Base-by-base conservation (phyloP, 2,797 vertebrate genomes). In the Mormyrops boulengeri region DNA sequence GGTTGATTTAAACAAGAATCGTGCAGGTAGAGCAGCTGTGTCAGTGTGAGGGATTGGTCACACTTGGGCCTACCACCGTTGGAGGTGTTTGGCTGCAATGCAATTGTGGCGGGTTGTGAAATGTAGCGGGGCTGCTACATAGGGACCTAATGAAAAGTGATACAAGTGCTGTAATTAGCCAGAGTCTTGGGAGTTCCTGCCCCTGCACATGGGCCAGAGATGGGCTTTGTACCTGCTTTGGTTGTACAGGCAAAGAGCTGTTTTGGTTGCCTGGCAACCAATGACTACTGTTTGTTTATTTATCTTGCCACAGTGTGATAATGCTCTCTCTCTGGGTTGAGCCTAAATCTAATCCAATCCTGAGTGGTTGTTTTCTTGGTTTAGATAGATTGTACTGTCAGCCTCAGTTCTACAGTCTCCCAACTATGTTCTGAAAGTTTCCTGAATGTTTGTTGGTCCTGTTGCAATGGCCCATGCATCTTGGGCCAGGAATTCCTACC, bases 61-160 rank as follows among this genome's bases (percentile, higher is more conserved):
- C 41, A 34, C 44, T 66, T 57, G 17, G 52, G 52, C 44, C 88
- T 52, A 52, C 38, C 57, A 17, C 17, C n/a, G 11, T 22, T n/a
- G 89, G 26, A 17, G 14, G 3, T 50, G 53, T 34, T 47, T 62
- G 41, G 57, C 49, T 53, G 14, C 41, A 17, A 30, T 26, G 41
- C 55, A 47, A 9, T 17, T 62, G 14, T 49, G 53, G 89, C 3
- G 49, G 30, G 14, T 57, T 73, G 84, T 49, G 80, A 90, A 90
- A 90, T 85, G 57, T 85, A 82, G 50, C 80, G 12, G 57, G 34
- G 73, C 57, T 73, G 55, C 49, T 19, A 86, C 57, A 88, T 41
- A 34, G 7, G 26, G 30, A 57, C 34, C 34, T 57, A 57, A 57
- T 87, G 86, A 60, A 87, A 57, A 38, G 30, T 87, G 82, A 26